Base-by-base conservation (phyloP, 92 coral and sea anemone species). In the Blastomussa wellsi region DNA sequence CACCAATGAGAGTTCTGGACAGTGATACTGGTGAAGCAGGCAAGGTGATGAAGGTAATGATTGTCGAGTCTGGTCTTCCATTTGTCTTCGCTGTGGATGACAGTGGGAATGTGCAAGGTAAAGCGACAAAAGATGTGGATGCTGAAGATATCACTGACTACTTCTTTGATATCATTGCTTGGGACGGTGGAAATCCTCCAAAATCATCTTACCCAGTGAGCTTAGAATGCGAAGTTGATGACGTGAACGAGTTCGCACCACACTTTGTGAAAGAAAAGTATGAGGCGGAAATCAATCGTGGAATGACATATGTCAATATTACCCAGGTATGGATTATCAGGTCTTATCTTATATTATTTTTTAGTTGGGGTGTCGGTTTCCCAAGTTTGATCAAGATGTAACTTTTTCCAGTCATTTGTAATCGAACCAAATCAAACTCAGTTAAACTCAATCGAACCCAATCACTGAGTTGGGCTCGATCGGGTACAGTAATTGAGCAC, bases 211-310 rank as follows among this genome's bases (percentile, higher is more conserved):
- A 55, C 17, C 95, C 95, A 1, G 87, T 89, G 28, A 78, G 87
- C 53, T 89, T 97, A n/a, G 84, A 79, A 64, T 97, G 99, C 64
- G 90, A 85, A 81, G 97, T 97, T 49, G 90, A 91, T 19, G 97
- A 95, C 64, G 90, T 79, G 29, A 97, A 97, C 76, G 95, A 93
- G 74, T 90, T 91, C 87, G 79, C 95, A 17, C 99, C 99, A 9
- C 86, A 86, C 35, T 97, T 97, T 82, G 29, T 38, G 14, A 87
- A 88, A 47, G 88, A 81, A 44, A 84, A 33, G 29, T 94, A 94
- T 65, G 71, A 86, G 67, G 98, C 94, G 44, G 87, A 76, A 14
- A 89, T 97, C 17, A 81, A 84, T 39, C 92, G 93, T 59, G 98
- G 90, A 48, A 82, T 28, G 80, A 64, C 89, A 44, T 92, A 91